phyloP scores from a whole-genome alignment of 2,113 vertebrate species.

The Fulica atra region DNA sequence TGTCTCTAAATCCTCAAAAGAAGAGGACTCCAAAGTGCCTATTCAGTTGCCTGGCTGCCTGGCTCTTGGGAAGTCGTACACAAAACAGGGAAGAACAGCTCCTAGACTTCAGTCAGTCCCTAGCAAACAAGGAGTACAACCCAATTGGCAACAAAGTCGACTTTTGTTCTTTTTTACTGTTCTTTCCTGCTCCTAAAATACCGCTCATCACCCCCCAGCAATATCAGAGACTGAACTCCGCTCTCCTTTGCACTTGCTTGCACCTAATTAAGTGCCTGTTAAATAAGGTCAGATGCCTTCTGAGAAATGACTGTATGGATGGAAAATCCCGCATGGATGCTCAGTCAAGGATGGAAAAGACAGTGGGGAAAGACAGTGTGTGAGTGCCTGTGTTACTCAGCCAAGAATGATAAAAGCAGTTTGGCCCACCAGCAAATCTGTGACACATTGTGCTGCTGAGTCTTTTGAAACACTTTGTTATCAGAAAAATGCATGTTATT shows the following conservation, averaged over 20 bases:
- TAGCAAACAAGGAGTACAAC: not conserved
- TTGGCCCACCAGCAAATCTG: constrained; percentile 24
- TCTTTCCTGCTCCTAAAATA: not conserved
- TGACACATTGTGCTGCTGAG: not conserved
- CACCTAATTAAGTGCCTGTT: constrained; percentile 48
- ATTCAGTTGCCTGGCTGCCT: not conserved
- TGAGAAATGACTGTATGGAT: not conserved
- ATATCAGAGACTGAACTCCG: not conserved
- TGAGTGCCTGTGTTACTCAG: not conserved
- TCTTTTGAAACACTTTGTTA: constrained; percentile 2
- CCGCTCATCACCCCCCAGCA: not conserved
- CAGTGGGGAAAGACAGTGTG: too few relatives aligned
- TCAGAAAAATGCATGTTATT: not conserved
- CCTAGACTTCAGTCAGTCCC: not conserved
- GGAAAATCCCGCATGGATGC: constrained; percentile 8
- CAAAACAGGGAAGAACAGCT: not conserved
- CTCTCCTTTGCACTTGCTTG: not conserved
- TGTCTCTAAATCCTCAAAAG: not conserved
- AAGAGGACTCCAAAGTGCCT: not conserved
- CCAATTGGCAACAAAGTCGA: not conserved
- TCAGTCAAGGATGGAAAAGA: not conserved
- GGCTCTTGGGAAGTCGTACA: not conserved
- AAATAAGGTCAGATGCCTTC: constrained; percentile 34
- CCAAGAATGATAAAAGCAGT: not conserved
- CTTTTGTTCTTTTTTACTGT: constrained; percentile 6